Conservation (phyloP, 2,888 invertebrate species). For the Harpalus rubripes region DNA sequence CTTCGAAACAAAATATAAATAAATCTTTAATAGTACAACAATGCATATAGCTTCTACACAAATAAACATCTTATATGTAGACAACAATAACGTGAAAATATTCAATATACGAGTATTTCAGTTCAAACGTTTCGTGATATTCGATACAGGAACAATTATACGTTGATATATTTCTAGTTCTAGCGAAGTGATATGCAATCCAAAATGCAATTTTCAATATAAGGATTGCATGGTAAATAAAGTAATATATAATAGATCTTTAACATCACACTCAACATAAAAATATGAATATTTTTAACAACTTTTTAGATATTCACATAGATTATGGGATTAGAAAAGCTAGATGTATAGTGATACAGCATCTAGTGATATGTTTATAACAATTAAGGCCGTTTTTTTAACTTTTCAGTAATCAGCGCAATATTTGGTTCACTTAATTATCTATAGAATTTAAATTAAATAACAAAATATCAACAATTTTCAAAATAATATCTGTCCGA, state of each 20-base stretch:
- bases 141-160: conserved; percentile 50
- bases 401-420: conserved; percentile 33
- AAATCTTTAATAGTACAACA: conserved; percentile 22
- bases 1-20: conserved; percentile 1
- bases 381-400: conserved; percentile 61
- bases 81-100: conserved; percentile 54
- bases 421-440: conserved; percentile 23
- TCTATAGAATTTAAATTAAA: conserved; percentile 40
- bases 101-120: conserved; percentile 50
- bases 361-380: conserved; percentile 61
- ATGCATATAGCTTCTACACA: conserved; percentile 43
- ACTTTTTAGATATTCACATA: conserved; percentile 18
- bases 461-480: conserved; percentile 21
- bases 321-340: conserved; percentile 49
- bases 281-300: conserved; percentile 52
- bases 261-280: conserved; percentile 46
- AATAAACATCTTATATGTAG: conserved; percentile 44
- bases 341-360: conserved; percentile 53
- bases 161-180: conserved; percentile 21
- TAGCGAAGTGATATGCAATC: conserved; percentile 36
- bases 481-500: conserved; percentile 1
- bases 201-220: not conserved
- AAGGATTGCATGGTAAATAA: not conserved
- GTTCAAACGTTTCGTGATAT: conserved; percentile 35
- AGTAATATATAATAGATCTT: conserved; percentile 32